Percentiles rank a stretch among this genome's conserved stretches.
phyloP scores from a whole-genome alignment of 1,140 invertebrate genomes.

The Philotrypesis tridentata region DNA sequence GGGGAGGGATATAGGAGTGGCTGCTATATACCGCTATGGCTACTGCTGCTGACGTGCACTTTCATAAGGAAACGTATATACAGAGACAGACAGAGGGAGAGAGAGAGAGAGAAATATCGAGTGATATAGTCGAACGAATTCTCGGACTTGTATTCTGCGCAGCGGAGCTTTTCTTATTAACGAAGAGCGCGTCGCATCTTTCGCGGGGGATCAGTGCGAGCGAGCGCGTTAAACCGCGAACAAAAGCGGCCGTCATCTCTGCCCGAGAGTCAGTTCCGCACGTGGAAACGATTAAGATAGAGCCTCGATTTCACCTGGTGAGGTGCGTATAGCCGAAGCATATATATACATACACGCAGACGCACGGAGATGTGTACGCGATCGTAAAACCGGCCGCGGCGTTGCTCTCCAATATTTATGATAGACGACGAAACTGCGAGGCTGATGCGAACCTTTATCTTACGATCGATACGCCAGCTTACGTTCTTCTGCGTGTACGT shows the following conservation, averaged over 20 bases:
- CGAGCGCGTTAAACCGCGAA: background rate
- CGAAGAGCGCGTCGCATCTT: too few relatives aligned
- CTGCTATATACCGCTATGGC: background rate
- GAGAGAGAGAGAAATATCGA: too few relatives aligned
- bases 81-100: background rate
- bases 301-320: background rate
- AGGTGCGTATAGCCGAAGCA: too few relatives aligned
- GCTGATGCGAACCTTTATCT: background rate
- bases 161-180: too few relatives aligned
- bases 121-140: too few relatives aligned
- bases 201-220: background rate
- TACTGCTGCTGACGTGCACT: background rate
- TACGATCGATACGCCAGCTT: conserved; percentile 34
- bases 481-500: too few relatives aligned
- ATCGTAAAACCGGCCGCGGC: conserved; percentile 28
- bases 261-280: too few relatives aligned
- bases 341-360: background rate
- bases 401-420: conserved; percentile 32
- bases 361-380: too few relatives aligned
- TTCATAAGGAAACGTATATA: background rate
- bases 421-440: background rate
- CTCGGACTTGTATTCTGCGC: too few relatives aligned
- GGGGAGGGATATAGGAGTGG: background rate
- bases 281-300: conserved; percentile 37
- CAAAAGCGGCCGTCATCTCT: background rate